Conservation (phyloP, 1,140 invertebrate species). For the Orchestia grillus region DNA sequence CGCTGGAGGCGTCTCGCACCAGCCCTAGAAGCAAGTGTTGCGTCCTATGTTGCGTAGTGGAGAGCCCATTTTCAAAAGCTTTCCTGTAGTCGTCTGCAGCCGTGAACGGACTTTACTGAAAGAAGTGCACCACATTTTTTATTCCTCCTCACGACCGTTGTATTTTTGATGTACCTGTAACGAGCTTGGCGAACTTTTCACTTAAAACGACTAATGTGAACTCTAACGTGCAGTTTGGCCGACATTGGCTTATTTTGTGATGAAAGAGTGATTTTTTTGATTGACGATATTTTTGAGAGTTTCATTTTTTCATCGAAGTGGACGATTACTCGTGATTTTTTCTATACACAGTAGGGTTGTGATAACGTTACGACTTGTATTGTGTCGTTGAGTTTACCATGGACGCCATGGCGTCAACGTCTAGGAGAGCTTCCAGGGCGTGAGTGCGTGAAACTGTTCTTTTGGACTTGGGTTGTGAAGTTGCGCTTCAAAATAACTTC, state of each 20-base stretch:
- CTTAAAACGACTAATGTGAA: background rate
- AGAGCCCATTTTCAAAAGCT: background rate
- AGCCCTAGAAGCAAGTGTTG: background rate
- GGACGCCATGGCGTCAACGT: background rate
- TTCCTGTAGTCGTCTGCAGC: conserved; percentile 5
- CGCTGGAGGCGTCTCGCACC: background rate
- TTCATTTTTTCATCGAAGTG: background rate
- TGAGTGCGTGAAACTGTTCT: background rate
- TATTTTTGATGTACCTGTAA: background rate
- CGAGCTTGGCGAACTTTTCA: background rate
- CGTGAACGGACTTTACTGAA: background rate
- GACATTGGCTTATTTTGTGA: background rate
- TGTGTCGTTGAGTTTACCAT: background rate
- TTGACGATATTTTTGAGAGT: background rate
- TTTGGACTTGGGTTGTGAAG: background rate
- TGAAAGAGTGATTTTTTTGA: background rate
- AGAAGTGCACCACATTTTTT: background rate
- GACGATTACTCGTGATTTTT: background rate
- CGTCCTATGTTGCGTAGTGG: background rate
- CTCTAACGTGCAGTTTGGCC: background rate
- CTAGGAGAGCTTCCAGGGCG: background rate
- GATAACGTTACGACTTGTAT: background rate
- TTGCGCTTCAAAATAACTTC: background rate
- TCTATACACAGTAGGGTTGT: background rate
- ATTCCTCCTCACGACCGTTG: background rate